These are phyloP conservation scores for Odocoileus hemionus DNA, from an alignment of 2,113 vertebrate species.

Conservation along the genomic window DNA sequence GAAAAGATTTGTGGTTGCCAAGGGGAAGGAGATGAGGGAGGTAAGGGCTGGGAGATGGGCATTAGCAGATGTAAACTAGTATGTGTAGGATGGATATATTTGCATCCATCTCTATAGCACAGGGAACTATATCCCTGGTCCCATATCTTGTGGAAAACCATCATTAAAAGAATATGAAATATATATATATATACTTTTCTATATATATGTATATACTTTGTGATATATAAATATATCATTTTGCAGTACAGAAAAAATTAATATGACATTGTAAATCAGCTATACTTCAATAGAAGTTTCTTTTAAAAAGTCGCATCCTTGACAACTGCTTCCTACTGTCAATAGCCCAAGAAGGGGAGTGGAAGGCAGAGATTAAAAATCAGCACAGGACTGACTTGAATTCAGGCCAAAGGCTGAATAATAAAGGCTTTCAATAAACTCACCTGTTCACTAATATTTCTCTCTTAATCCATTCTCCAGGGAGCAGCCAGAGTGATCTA, in stretches of 20 bases:
- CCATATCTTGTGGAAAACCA: neutral
- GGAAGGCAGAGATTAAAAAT: neutral
- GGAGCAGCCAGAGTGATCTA: neutral
- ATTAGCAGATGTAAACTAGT: neutral
- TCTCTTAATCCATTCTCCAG: fast-evolving
- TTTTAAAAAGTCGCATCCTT: neutral
- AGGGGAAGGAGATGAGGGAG: neutral
- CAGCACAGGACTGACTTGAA: fast-evolving
- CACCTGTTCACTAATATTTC: fast-evolving
- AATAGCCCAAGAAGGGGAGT: fast-evolving
- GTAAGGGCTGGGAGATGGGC: neutral
- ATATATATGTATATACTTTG: neutral
- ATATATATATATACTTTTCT: neutral
- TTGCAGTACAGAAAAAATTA: neutral
- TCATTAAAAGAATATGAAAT: neutral
- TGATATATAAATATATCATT: neutral
- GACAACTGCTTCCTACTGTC: neutral
- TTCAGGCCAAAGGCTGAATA: neutral
- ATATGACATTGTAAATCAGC: neutral
- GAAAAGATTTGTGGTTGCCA: neutral
- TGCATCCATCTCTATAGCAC: neutral
- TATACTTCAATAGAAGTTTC: neutral
- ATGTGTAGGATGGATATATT: neutral
- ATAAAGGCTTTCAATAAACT: neutral
- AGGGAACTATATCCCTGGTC: neutral